Conservation (phyloP, 2,113 vertebrate species). For the Leiothrix lutea region DNA sequence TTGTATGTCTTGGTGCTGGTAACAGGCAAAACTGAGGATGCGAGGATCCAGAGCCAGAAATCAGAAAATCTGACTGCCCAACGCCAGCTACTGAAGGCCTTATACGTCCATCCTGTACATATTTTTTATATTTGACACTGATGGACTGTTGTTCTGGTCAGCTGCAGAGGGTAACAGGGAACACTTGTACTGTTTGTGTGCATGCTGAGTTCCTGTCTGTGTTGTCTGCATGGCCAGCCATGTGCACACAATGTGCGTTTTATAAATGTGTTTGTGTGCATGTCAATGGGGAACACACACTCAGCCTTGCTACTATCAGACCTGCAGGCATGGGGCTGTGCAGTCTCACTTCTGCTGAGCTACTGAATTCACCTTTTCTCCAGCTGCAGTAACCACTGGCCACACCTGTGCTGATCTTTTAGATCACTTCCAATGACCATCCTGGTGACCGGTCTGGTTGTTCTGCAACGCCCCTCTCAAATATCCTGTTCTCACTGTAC, state of each 20-base stretch:
- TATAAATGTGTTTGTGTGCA: background rate
- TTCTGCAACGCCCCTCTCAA: rapidly evolving
- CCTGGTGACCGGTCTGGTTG: background rate
- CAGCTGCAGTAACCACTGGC: background rate
- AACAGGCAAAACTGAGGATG: background rate
- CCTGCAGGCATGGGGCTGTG: background rate
- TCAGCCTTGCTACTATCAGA: background rate
- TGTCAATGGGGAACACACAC: background rate
- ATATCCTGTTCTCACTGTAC: background rate
- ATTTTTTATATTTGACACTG: background rate
- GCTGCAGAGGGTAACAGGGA: background rate
- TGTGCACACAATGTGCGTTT: background rate
- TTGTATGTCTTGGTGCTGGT: background rate
- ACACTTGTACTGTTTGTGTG: background rate
- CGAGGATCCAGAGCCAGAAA: background rate
- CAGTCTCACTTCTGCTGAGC: background rate
- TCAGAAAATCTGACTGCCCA: background rate
- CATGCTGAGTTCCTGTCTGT: background rate
- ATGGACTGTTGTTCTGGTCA: background rate
- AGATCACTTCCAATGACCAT: background rate
- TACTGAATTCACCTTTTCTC: background rate
- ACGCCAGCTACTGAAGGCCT: background rate
- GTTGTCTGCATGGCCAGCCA: rapidly evolving
- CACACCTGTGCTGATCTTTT: background rate
- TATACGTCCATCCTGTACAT: background rate